Base-by-base conservation (phyloP, 2,797 vertebrate genomes). In the Otus scops region DNA sequence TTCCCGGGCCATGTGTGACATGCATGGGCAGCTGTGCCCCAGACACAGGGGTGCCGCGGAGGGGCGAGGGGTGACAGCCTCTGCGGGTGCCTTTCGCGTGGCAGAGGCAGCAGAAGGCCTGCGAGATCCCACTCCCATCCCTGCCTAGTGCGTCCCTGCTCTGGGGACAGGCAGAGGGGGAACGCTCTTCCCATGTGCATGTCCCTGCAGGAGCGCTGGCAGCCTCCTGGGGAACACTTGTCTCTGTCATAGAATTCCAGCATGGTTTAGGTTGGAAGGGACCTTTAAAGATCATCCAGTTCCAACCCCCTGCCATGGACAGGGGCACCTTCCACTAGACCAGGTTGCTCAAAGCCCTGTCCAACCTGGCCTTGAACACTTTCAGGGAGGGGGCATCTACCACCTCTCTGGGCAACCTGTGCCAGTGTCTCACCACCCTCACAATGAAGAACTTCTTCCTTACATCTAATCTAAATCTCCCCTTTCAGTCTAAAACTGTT, bases 71-170 rank as follows among this genome's bases (percentile, higher is more conserved):
- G 15, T 43, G 47, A 34, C 24, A 30, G n/a, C 30, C 16, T 18
- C 24, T 24, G 8, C 1, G 0, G 13, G 28, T 1, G 2, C 48
- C 24, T 32, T 59, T 43, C 32, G 26, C 1, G 2, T 1, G 2
- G 21, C 3, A 3, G n/a, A 32, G 13, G 22, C 4, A 2, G 14
- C 10, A 1, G 3, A 36, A 20, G n/a, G 24, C n/a, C 74, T 23
- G 51, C 11, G 10, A 51, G 24, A 63, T 30, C 81, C 67, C 82
- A 47, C 88, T 96, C 34, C 59, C 3, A 30, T 19, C 68, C 30
- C 9, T 11, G n/a, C 21, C 24, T 2, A 1, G 14, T 0, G 2
- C 20, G n/a, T n/a, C n/a, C 6, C 4, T 0, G 1, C 24, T 50
- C 41, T 1, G 1, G 26, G 47, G 53, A 34, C 23, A 17, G 47